A percentile compares a stretch with the other conserved stretches of the same genome.
These are phyloP conservation scores for Neoascia interrupta DNA, from an alignment of 2,888 invertebrate species.

Conservation along the genomic window DNA sequence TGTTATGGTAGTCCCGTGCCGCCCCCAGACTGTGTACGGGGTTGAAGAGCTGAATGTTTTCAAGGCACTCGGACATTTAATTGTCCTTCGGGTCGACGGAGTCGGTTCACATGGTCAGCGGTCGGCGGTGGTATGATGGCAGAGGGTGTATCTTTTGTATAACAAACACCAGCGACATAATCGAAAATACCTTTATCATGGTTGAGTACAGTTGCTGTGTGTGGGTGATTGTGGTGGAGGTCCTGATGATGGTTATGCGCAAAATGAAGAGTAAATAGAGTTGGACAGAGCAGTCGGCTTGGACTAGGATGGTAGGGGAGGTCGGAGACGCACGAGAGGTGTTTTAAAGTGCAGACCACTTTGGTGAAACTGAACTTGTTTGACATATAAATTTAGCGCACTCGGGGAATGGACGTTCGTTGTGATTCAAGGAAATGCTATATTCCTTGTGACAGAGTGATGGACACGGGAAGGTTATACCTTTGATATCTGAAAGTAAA, in stretches of 20 bases:
- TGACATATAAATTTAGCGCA: slow-evolving; percentile 42
- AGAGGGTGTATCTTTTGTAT: slow-evolving; percentile 41
- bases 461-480: not conserved
- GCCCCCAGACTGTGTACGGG: slow-evolving; percentile 18
- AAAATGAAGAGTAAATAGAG: slow-evolving; percentile 43
- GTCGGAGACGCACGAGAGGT: slow-evolving; percentile 69
- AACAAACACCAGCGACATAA: slow-evolving; percentile 57
- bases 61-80: slow-evolving; percentile 58
- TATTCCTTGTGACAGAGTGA: slow-evolving; percentile 26
- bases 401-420: slow-evolving; percentile 5
- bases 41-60: slow-evolving; percentile 44
- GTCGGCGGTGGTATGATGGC: slow-evolving; percentile 9
- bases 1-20: slow-evolving; percentile 45
- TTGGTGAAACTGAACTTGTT: slow-evolving; percentile 45
- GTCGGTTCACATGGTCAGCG: slow-evolving; percentile 36
- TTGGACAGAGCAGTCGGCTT: slow-evolving; percentile 69
- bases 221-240: slow-evolving; percentile 30
- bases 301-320: slow-evolving; percentile 68
- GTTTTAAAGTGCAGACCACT: slow-evolving; percentile 28
- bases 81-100: slow-evolving; percentile 52
- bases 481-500: too few species aligned
- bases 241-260: slow-evolving; percentile 26
- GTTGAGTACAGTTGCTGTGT: slow-evolving; percentile 2
- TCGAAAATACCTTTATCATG: slow-evolving; percentile 57
- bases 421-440: slow-evolving; percentile 35